Percentiles rank a stretch among this genome's conserved stretches.
Evolutionary conservation across 2,113 vertebrate genomes (phyloP).

Genomic region (Oncorhynchus gorbuscha): DNA sequence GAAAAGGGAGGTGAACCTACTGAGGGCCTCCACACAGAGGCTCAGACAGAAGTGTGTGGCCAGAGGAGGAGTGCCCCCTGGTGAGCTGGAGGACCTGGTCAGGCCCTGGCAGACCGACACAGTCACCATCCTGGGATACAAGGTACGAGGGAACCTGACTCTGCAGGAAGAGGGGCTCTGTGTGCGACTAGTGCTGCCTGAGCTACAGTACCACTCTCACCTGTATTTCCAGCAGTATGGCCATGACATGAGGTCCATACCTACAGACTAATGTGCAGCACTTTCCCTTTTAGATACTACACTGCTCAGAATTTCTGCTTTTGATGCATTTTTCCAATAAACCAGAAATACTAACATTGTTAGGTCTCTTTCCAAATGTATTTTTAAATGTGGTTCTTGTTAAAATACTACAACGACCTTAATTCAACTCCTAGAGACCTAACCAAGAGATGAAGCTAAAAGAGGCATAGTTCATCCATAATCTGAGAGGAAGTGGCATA

Average conservation of each 20-base stretch:
- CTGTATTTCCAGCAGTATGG: slow-evolving; percentile 53
- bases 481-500: too few species aligned
- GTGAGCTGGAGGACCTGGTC: slow-evolving; percentile 32
- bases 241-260: slow-evolving; percentile 36
- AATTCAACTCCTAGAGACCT: too few species aligned
- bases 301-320: too few species aligned
- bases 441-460: too few species aligned
- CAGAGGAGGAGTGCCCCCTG: slow-evolving; percentile 32
- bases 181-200: slow-evolving; percentile 47
- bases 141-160: slow-evolving; percentile 34
- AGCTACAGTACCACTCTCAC: slow-evolving; percentile 47
- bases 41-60: slow-evolving; percentile 30
- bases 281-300: too few species aligned
- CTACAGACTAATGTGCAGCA: slow-evolving; percentile 15
- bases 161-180: slow-evolving; percentile 46
- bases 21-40: slow-evolving; percentile 27
- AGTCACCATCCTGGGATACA: slow-evolving; percentile 42
- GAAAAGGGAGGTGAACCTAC: slow-evolving; percentile 26
- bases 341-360: too few species aligned
- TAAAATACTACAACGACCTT: too few species aligned
- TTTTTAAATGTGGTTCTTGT: too few species aligned
- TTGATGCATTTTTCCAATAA: too few species aligned
- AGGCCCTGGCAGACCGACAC: slow-evolving; percentile 39
- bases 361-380: too few species aligned
- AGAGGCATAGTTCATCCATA: too few species aligned